Evolutionary conservation across 2,888 invertebrate genomes (phyloP).

Genomic region (Callyntrura sp.): DNA sequence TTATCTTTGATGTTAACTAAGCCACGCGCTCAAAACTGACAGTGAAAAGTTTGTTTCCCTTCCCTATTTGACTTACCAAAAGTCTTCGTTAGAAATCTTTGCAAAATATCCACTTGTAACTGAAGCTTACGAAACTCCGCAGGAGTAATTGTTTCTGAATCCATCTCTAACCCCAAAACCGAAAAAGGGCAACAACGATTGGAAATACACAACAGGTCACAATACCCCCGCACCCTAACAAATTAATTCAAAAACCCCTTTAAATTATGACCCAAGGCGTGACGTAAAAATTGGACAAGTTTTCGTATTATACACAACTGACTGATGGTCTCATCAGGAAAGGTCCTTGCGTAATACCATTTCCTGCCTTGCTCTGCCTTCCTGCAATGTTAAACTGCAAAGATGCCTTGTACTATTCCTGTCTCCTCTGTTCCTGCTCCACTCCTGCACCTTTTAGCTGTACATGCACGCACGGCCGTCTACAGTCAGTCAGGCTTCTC

Average conservation of each 20-base stretch:
- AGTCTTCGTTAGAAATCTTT: conserved; percentile 66
- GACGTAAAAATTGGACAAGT: neutral
- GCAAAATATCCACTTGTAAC: conserved; percentile 67
- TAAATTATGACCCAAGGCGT: neutral
- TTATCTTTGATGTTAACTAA: neutral
- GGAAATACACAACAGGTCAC: neutral
- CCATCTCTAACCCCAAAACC: conserved; percentile 39
- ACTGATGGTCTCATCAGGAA: conserved; percentile 28
- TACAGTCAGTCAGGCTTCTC: conserved; percentile 61
- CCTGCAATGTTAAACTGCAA: conserved; percentile 44
- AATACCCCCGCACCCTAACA: too few relatives aligned
- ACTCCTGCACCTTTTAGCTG: conserved; percentile 41
- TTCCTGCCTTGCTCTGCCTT: conserved; percentile 57
- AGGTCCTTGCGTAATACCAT: conserved; percentile 67
- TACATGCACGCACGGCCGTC: neutral
- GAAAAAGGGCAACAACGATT: neutral
- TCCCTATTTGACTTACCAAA: conserved; percentile 57
- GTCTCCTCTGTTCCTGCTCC: conserved; percentile 48
- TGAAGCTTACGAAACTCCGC: conserved; percentile 70
- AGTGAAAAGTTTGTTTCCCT: neutral
- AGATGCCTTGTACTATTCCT: conserved; percentile 54
- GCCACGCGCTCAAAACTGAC: neutral
- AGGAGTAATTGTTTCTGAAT: conserved; percentile 49
- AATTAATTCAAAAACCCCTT: neutral
- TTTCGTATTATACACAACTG: neutral